These are phyloP conservation scores for Pampusana beccarii DNA, from an alignment of 2,113 vertebrate species.

Conservation along the genomic window DNA sequence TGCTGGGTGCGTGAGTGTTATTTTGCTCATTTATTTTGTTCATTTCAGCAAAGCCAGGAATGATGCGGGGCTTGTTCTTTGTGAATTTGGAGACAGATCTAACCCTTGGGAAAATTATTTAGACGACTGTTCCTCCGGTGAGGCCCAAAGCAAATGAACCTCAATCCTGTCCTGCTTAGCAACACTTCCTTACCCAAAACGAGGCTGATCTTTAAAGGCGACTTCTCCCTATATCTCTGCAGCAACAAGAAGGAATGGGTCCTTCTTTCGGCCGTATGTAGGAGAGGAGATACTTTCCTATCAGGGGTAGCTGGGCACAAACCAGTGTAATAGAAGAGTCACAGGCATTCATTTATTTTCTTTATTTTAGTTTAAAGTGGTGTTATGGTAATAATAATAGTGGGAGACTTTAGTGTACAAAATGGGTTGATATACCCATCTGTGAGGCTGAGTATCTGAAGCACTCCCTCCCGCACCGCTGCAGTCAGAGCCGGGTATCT, in stretches of 20 bases:
- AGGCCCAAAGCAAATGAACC: background rate
- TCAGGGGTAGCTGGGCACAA: background rate
- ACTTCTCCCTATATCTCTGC: background rate
- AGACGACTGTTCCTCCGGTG: background rate
- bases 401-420: background rate
- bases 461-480: accelerated
- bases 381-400: background rate
- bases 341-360: background rate
- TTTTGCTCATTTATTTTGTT: background rate
- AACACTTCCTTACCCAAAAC: background rate
- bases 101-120: background rate
- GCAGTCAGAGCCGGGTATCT: accelerated
- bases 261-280: background rate
- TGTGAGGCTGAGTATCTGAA: background rate
- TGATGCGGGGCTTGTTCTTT: background rate
- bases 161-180: background rate
- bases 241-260: background rate
- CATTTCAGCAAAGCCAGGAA: background rate
- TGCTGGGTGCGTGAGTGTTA: background rate
- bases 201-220: background rate
- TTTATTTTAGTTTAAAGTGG: background rate
- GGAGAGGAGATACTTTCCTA: background rate
- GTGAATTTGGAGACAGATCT: background rate
- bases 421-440: background rate
- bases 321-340: no score